A percentile compares a stretch with the other conserved stretches of the same genome.
Conservation (phyloP, 2,888 invertebrate species). For the Heliothis peltigera region DNA sequence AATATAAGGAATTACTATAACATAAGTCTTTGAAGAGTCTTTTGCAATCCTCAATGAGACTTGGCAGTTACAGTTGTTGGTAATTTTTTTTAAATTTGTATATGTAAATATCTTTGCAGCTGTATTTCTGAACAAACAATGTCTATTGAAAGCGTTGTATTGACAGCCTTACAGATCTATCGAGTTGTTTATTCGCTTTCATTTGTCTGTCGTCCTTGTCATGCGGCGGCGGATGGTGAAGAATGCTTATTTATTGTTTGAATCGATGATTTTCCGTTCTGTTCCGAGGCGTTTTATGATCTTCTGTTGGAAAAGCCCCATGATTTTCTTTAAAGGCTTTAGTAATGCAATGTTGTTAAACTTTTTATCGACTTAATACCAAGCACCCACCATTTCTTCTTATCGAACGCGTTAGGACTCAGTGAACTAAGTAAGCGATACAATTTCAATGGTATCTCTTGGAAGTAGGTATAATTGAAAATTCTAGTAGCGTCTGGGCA, state of each 20-base stretch:
- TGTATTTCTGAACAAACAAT: conserved; percentile 6
- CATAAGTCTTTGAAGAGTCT: not conserved
- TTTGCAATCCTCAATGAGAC: not conserved
- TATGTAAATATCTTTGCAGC: not conserved
- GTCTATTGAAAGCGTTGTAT: conserved; percentile 41
- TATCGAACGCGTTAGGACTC: conserved; percentile 4
- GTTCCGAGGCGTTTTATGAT: not conserved
- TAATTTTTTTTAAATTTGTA: no score
- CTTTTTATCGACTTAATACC: not conserved
- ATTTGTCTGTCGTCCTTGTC: conserved; percentile 45
- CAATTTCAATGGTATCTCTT: conserved; percentile 4
- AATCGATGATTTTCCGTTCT: conserved; percentile 30
- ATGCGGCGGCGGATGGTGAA: conserved; percentile 33
- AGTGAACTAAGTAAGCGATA: conserved; percentile 16
- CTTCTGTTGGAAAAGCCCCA: not conserved
- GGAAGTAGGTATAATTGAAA: conserved; percentile 38
- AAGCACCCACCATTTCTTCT: not conserved
- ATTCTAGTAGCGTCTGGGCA: conserved; percentile 24
- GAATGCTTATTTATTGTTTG: conserved; percentile 38
- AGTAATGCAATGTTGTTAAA: not conserved
- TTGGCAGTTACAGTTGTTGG: not conserved
- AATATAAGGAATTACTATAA: no score
- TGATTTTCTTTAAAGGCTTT: not conserved
- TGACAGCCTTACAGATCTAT: conserved; percentile 53
- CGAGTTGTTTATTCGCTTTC: conserved; percentile 52